Evolutionary conservation across 2,113 vertebrate species (phyloP).

Genomic region (Phalacrocorax aristotelis): DNA sequence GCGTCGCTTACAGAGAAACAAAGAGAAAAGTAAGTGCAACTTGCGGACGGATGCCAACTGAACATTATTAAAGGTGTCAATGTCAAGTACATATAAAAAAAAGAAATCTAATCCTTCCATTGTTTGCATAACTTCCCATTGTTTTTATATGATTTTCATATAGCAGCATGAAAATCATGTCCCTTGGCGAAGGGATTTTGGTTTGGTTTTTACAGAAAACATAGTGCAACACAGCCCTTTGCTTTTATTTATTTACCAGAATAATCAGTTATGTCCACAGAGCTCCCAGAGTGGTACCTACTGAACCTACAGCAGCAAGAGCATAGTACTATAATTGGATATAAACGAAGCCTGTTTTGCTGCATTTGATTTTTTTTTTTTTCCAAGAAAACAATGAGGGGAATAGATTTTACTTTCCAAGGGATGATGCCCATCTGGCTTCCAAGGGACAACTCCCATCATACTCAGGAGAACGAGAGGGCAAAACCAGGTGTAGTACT

Average conservation of each 20-base stretch:
- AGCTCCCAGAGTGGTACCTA: background rate
- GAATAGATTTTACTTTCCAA: background rate
- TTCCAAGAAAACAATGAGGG: background rate
- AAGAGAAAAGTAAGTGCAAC: background rate
- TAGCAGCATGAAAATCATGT: background rate
- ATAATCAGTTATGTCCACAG: background rate
- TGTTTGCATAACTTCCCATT: background rate
- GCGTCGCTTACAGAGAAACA: background rate
- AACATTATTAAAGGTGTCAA: background rate
- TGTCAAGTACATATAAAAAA: background rate
- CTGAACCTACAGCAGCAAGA: background rate
- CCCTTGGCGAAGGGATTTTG: background rate
- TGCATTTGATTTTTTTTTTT: background rate
- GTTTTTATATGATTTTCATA: background rate
- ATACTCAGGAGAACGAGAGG: background rate
- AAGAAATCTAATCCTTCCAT: background rate
- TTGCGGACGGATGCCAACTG: background rate
- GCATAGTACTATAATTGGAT: background rate
- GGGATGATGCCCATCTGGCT: background rate
- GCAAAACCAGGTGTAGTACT: conserved; percentile 1
- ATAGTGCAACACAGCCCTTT: background rate
- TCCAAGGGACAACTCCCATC: background rate
- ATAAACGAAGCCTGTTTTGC: background rate
- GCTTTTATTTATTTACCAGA: background rate
- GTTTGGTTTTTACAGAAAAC: background rate